phyloP scores from a whole-genome alignment of 1,140 invertebrate species.

The Andricus grossulariae region DNA sequence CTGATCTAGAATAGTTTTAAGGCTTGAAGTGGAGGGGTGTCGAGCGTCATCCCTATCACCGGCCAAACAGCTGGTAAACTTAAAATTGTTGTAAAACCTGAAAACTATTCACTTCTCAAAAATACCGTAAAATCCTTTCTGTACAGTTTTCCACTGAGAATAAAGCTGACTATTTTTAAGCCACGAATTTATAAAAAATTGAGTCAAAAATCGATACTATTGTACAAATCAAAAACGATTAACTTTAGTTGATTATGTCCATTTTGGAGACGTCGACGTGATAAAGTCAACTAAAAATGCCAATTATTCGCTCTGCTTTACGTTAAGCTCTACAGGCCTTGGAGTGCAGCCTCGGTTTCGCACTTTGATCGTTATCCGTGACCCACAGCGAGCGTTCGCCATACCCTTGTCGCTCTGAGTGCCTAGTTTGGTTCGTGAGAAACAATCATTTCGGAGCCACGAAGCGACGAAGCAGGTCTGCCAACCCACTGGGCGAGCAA shows the following conservation, averaged over 20 bases:
- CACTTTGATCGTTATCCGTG: conserved; percentile 29
- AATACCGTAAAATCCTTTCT: not conserved
- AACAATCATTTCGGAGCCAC: conserved; percentile 48
- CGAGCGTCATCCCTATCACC: too few relatives aligned
- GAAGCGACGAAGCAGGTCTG: conserved; percentile 32
- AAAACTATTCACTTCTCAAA: not conserved
- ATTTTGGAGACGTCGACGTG: too few relatives aligned
- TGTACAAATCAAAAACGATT: too few relatives aligned
- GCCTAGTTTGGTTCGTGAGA: conserved; percentile 63
- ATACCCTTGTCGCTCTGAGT: conserved; percentile 32
- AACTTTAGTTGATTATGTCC: too few relatives aligned
- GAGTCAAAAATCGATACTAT: too few relatives aligned
- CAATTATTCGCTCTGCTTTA: not conserved
- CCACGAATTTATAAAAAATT: not conserved
- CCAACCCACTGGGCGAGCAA: conserved; percentile 39
- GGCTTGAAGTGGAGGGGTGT: too few relatives aligned
- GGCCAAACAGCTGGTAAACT: not conserved
- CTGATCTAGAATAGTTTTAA: not conserved
- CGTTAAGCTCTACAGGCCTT: not conserved
- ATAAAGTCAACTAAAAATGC: not conserved
- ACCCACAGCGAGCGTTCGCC: not conserved
- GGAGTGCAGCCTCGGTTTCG: conserved; percentile 8
- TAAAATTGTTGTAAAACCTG: not conserved
- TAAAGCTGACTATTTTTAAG: not conserved
- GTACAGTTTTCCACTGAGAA: not conserved